Evolutionary conservation across 2,113 vertebrate species (phyloP).

Genomic region (Tetrax tetrax): DNA sequence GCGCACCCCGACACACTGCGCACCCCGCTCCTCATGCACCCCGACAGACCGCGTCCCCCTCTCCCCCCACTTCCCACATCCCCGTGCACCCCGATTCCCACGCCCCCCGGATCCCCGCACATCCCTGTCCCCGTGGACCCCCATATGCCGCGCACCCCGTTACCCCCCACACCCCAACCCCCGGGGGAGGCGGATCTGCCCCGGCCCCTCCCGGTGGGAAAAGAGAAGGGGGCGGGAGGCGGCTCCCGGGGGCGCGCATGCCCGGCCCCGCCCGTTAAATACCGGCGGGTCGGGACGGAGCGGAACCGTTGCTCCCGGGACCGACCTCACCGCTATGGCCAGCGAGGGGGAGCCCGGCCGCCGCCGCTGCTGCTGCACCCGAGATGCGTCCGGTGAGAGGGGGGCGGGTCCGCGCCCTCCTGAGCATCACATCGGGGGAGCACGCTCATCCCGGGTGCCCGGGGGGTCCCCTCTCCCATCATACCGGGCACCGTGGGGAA

Average conservation of each 20-base stretch:
- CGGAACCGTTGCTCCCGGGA: not conserved
- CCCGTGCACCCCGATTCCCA: too few relatives aligned
- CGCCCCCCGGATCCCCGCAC: not conserved
- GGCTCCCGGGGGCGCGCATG: conserved; percentile 7
- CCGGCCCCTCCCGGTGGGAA: not conserved
- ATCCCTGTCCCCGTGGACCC: not conserved
- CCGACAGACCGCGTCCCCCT: not conserved
- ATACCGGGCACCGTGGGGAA: not conserved
- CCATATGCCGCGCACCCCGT: not conserved
- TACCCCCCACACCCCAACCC: too few relatives aligned
- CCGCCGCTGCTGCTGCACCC: not conserved
- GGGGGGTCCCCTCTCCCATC: not conserved
- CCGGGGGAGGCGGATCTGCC: not conserved
- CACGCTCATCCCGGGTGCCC: too few relatives aligned
- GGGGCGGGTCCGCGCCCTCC: too few relatives aligned
- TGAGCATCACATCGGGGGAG: too few relatives aligned
- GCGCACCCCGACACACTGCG: not conserved
- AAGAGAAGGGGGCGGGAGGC: not conserved
- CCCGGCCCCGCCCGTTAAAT: not conserved
- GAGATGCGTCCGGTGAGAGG: conserved; percentile 40
- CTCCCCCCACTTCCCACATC: not conserved
- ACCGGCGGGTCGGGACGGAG: not conserved
- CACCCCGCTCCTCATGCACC: not conserved
- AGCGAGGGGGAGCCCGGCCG: not conserved
- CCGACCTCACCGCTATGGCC: not conserved